Conservation (phyloP, 2,888 invertebrate genomes). For the Drosophila rubida region DNA sequence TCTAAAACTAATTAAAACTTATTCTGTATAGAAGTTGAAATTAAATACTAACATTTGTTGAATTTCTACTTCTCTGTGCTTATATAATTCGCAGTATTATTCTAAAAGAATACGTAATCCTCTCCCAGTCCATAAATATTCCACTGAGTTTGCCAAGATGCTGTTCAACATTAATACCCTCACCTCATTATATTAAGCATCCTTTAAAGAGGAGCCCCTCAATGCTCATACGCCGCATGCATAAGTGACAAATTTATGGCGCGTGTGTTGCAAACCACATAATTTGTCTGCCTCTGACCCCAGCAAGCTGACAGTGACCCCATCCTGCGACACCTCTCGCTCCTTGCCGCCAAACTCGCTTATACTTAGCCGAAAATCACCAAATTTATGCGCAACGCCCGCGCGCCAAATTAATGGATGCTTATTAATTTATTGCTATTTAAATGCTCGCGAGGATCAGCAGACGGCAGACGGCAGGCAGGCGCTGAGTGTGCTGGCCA, state of each 20-base stretch:
- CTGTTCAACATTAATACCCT: slow-evolving; percentile 38
- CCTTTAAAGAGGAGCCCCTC: slow-evolving; percentile 29
- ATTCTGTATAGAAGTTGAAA: too few relatives aligned
- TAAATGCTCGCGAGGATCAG: slow-evolving; percentile 72
- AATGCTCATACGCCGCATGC: slow-evolving; percentile 27
- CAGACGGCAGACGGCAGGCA: not conserved
- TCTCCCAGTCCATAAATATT: slow-evolving; percentile 20
- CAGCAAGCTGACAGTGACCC: slow-evolving; percentile 12
- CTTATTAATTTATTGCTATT: slow-evolving; percentile 80
- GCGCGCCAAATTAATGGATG: slow-evolving; percentile 78
- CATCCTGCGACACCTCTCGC: not conserved
- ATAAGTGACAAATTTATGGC: slow-evolving; percentile 80
- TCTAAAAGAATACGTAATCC: not conserved
- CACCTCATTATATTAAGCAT: slow-evolving; percentile 51
- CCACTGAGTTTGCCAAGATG: slow-evolving; percentile 16
- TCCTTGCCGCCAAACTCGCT: slow-evolving; percentile 5
- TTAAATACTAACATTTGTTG: too few relatives aligned
- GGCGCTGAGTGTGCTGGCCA: not conserved
- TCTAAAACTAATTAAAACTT: too few relatives aligned
- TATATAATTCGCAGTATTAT: not conserved
- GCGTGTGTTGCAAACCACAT: slow-evolving; percentile 79
- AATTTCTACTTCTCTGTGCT: not conserved
- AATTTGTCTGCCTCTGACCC: slow-evolving; percentile 74
- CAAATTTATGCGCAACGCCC: slow-evolving; percentile 76
- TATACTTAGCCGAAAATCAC: slow-evolving; percentile 52